phyloP scores from a whole-genome alignment of 2,113 vertebrate species.

The Fulmarus glacialis region DNA sequence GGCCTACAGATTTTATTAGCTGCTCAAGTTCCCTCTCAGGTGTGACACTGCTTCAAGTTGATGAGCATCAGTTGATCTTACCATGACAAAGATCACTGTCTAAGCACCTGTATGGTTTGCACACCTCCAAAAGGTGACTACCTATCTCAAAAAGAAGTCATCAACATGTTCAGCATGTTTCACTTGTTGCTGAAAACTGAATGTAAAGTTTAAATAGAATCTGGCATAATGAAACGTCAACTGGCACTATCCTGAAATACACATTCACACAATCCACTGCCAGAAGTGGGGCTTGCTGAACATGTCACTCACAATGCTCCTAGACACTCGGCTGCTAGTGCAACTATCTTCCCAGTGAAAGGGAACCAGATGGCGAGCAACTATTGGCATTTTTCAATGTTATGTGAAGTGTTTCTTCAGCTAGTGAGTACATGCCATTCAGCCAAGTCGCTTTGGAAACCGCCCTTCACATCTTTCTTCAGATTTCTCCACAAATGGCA shows the following conservation, averaged over 20 bases:
- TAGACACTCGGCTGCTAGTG: conserved; percentile 26
- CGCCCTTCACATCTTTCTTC: background rate
- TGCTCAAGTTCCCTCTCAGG: background rate
- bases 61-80: background rate
- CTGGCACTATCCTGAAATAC: conserved; percentile 47
- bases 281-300: conserved; percentile 38
- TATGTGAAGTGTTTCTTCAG: conserved; percentile 46
- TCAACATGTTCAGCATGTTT: background rate
- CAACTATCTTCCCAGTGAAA: background rate
- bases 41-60: background rate
- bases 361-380: conserved; percentile 44
- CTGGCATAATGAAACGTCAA: conserved; percentile 16
- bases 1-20: background rate
- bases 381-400: conserved; percentile 36
- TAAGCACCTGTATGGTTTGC: background rate
- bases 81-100: background rate
- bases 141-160: background rate
- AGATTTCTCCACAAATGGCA: background rate
- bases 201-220: conserved; percentile 3
- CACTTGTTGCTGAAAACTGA: background rate
- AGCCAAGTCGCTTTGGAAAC: background rate
- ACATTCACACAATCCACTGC: conserved; percentile 16
- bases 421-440: conserved; percentile 1
- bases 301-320: conserved; percentile 22
- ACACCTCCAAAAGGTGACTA: background rate